These are phyloP conservation scores for Oryzias javanicus DNA, from an alignment of 2,113 vertebrate species.

Conservation along the genomic window DNA sequence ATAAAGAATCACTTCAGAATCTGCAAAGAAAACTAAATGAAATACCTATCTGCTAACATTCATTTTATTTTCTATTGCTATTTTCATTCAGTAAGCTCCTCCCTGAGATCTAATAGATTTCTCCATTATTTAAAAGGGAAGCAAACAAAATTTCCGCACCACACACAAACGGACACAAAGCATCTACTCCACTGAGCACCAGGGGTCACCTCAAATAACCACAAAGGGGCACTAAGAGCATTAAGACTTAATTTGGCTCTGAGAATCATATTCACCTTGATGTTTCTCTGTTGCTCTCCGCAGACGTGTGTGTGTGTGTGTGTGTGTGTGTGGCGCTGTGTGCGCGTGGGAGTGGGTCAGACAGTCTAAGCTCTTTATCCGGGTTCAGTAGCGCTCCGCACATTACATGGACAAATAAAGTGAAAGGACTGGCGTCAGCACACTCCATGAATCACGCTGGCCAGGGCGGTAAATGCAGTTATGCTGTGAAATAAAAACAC, in stretches of 20 bases:
- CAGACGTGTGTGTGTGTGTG: conserved; percentile 20
- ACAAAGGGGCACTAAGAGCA: conserved; percentile 48
- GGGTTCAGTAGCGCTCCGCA: conserved; percentile 60
- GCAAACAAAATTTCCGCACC: conserved; percentile 32
- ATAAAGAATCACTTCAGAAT: too few relatives aligned
- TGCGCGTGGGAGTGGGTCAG: conserved; percentile 72
- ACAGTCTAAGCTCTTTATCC: conserved; percentile 79
- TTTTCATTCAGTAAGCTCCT: too few relatives aligned
- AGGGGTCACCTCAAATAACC: conserved; percentile 44
- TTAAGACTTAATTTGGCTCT: conserved; percentile 62
- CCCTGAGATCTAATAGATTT: too few relatives aligned
- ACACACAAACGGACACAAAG: conserved; percentile 43
- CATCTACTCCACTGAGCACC: conserved; percentile 30
- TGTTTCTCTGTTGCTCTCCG: conserved; percentile 36
- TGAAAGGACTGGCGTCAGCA: conserved; percentile 69
- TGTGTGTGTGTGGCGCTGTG: conserved; percentile 19
- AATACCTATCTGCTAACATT: too few relatives aligned
- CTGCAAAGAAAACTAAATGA: too few relatives aligned
- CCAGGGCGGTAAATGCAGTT: conserved; percentile 59
- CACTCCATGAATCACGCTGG: conserved; percentile 50
- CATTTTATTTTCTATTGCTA: too few relatives aligned
- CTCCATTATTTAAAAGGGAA: conserved; percentile 11
- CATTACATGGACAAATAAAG: conserved; percentile 58
- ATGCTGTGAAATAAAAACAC: conserved; percentile 52
- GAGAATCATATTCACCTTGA: conserved; percentile 49